A percentile compares a stretch with the other conserved stretches of the same genome.
These are phyloP conservation scores for Eucera pruinosa DNA, from an alignment of 2,888 invertebrate species.

Conservation along the genomic window DNA sequence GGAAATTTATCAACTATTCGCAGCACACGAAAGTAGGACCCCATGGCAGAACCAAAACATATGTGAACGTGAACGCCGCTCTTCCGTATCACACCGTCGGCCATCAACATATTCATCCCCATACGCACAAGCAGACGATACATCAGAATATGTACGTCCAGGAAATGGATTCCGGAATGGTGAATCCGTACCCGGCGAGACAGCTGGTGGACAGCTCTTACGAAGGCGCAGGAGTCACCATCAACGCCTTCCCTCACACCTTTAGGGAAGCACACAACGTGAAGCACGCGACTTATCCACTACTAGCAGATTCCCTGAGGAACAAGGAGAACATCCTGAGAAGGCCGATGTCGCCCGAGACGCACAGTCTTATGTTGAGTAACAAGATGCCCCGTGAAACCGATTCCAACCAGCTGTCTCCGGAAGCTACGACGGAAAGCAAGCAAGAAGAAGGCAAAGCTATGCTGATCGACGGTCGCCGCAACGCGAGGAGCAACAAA, in stretches of 20 bases:
- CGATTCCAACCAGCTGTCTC: not conserved
- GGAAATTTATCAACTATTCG: not conserved
- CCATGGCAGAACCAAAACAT: not conserved
- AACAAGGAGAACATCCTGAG: not conserved
- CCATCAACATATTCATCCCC: not conserved
- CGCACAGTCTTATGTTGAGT: not conserved
- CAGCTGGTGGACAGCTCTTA: not conserved
- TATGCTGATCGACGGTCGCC: conserved; percentile 8
- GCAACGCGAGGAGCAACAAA: conserved; percentile 19
- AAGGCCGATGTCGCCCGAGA: not conserved
- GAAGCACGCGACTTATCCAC: too few relatives aligned
- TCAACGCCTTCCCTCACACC: conserved; percentile 12
- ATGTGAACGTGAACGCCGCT: not conserved
- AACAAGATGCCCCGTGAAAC: conserved; percentile 11
- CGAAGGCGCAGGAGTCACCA: not conserved
- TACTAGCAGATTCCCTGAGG: not conserved
- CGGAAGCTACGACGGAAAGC: not conserved
- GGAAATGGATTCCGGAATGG: not conserved
- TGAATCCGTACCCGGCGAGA: not conserved
- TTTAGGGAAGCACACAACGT: too few relatives aligned
- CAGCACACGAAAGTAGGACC: not conserved
- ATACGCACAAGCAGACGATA: not conserved
- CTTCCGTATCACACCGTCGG: not conserved
- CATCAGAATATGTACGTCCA: not conserved
- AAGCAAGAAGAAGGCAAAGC: not conserved